phyloP scores from a whole-genome alignment of 1,140 invertebrate species.

The Dendroctonus valens region DNA sequence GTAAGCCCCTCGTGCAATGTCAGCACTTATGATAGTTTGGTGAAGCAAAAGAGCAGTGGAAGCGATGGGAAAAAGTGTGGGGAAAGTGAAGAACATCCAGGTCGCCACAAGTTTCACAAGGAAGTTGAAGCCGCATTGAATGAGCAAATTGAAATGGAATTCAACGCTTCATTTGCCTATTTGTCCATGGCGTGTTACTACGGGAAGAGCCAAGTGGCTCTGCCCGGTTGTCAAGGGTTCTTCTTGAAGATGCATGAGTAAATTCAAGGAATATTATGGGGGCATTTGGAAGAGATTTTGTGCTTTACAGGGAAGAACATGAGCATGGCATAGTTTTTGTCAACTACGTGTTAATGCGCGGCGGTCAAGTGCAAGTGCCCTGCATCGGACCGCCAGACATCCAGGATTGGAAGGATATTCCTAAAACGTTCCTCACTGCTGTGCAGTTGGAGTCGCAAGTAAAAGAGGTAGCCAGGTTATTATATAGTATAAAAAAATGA shows the following conservation, averaged over 20 bases:
- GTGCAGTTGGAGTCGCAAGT: slow-evolving; percentile 74
- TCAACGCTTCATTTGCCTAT: slow-evolving; percentile 81
- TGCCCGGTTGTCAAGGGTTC: slow-evolving; percentile 68
- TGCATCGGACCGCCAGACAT: slow-evolving; percentile 59
- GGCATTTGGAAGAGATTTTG: background rate
- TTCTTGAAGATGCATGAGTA: slow-evolving; percentile 66
- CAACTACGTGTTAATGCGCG: slow-evolving; percentile 77
- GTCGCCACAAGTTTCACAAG: slow-evolving; percentile 71
- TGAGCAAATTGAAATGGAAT: slow-evolving; percentile 83
- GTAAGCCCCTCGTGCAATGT: slow-evolving; percentile 12
- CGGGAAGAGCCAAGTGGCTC: slow-evolving; percentile 74
- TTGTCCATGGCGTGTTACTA: slow-evolving; percentile 79
- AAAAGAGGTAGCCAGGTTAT: slow-evolving; percentile 67
- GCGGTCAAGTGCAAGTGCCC: slow-evolving; percentile 63
- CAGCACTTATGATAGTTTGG: slow-evolving; percentile 27
- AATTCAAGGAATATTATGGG: background rate
- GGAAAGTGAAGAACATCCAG: slow-evolving; percentile 21
- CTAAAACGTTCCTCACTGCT: slow-evolving; percentile 67
- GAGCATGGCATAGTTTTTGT: slow-evolving; percentile 74
- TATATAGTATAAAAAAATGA: too few species aligned
- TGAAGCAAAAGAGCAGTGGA: slow-evolving; percentile 19
- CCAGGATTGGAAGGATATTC: slow-evolving; percentile 60
- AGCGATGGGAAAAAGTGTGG: slow-evolving; percentile 1
- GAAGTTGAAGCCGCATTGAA: slow-evolving; percentile 76
- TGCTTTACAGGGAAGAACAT: slow-evolving; percentile 61